Conservation (phyloP, 2,113 vertebrate genomes). For the Megatriorchis doriae region DNA sequence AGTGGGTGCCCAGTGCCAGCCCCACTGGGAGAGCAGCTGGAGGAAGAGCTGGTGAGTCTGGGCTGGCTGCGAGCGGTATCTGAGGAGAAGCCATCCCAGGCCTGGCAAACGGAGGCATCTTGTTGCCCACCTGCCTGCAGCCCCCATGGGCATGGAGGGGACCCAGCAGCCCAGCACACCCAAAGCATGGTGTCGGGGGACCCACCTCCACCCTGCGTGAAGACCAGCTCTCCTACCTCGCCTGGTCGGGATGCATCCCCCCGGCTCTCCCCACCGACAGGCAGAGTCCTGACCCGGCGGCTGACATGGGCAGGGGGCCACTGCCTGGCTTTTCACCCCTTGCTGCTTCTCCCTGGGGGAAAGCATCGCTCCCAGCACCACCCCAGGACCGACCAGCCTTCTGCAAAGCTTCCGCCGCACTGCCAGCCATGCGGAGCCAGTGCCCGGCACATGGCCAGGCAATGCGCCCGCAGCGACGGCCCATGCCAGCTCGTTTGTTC, state of each 20-base stretch:
- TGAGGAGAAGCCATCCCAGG: not conserved
- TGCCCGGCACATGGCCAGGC: constrained; percentile 3
- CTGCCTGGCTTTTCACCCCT: not conserved
- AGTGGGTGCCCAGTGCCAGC: not conserved
- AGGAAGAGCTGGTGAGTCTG: not conserved
- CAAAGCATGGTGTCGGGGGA: not conserved
- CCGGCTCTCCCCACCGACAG: accelerated
- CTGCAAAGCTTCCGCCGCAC: not conserved
- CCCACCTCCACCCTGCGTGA: not conserved
- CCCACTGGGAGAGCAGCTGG: not conserved
- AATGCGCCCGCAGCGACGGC: not conserved
- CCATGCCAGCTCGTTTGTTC: constrained; percentile 52
- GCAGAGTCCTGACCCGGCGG: not conserved
- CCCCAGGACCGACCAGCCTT: not conserved
- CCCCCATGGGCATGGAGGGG: accelerated
- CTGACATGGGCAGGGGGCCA: not conserved
- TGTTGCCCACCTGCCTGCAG: not conserved
- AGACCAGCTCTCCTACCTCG: accelerated
- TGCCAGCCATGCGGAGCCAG: not conserved
- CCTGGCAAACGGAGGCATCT: not conserved
- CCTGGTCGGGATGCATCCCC: not conserved
- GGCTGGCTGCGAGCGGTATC: not conserved
- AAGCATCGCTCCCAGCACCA: not conserved
- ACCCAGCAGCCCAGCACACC: not conserved
- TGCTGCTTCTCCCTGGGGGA: not conserved